Conservation (phyloP, 2,113 vertebrate genomes). For the Progne subis region DNA sequence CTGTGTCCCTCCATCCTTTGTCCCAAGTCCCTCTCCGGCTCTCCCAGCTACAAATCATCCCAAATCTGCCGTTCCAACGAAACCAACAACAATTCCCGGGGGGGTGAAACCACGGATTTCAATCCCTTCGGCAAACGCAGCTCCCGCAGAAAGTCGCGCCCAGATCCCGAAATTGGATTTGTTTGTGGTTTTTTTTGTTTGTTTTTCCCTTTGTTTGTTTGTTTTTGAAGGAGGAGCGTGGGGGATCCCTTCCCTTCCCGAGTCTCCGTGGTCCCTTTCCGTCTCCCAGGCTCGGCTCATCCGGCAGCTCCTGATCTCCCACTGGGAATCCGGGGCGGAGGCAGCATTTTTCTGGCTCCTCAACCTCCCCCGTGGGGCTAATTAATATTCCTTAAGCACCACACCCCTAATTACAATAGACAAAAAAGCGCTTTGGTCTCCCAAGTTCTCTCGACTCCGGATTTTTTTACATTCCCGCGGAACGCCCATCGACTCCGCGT, state of each 20-base stretch:
- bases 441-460: neutral
- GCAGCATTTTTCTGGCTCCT: conserved; percentile 8
- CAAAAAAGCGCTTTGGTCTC: neutral
- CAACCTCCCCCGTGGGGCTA: neutral
- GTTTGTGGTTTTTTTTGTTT: neutral
- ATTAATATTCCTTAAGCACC: conserved; percentile 41
- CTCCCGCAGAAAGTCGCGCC: neutral
- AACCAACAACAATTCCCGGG: neutral
- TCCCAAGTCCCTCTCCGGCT: neutral
- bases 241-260: neutral
- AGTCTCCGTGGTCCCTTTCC: neutral
- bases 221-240: neutral
- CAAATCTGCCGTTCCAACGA: neutral
- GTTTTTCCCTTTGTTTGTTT: neutral
- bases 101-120: rapidly evolving
- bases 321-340: neutral
- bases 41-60: neutral
- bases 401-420: conserved; percentile 44
- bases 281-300: neutral
- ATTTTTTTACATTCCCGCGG: neutral
- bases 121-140: neutral
- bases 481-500: neutral
- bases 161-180: neutral
- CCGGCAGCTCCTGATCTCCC: neutral
- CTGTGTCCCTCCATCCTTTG: neutral